Percentiles rank a stretch among this genome's conserved stretches.
Evolutionary conservation across 92 coral and sea anemone genomes (phyloP).

Genomic region (Pocillopora grandis): DNA sequence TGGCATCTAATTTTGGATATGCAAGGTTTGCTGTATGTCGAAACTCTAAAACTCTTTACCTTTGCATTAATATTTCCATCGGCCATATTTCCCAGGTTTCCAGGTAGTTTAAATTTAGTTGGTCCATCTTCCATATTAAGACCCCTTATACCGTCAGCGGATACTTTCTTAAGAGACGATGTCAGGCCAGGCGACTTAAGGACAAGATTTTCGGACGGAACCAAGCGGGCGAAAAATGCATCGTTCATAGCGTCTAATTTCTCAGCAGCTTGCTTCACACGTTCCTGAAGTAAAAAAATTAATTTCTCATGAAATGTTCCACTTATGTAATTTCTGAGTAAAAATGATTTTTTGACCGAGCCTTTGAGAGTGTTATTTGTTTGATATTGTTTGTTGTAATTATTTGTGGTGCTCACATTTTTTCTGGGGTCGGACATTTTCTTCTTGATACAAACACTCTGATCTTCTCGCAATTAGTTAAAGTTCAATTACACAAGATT

Average conservation of each 20-base stretch:
- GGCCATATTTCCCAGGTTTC: neutral
- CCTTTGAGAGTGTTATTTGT: too few species aligned
- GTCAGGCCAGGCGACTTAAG: neutral
- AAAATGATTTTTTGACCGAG: too few species aligned
- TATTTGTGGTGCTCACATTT: too few species aligned
- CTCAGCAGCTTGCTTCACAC: neutral
- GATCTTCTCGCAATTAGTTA: too few species aligned
- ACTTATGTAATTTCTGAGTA: too few species aligned
- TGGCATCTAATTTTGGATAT: too few species aligned
- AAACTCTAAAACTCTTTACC: neutral
- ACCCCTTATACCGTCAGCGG: neutral
- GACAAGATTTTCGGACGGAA: neutral
- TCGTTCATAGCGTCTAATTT: neutral
- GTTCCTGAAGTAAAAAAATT: neutral
- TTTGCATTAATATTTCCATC: neutral
- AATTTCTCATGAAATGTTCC: too few species aligned
- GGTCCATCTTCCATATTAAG: neutral
- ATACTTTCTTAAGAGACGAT: neutral
- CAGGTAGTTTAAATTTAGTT: slow-evolving; percentile 1
- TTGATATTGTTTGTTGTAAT: too few species aligned
- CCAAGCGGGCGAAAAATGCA: slow-evolving; percentile 9
- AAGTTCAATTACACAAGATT: too few species aligned
- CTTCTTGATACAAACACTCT: too few species aligned
- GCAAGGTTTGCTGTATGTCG: too few species aligned
- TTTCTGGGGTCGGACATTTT: too few species aligned